Percentiles rank a stretch among this genome's conserved stretches.
phyloP scores from a whole-genome alignment of 2,797 vertebrate genomes.

The Ceyx erithaca region DNA sequence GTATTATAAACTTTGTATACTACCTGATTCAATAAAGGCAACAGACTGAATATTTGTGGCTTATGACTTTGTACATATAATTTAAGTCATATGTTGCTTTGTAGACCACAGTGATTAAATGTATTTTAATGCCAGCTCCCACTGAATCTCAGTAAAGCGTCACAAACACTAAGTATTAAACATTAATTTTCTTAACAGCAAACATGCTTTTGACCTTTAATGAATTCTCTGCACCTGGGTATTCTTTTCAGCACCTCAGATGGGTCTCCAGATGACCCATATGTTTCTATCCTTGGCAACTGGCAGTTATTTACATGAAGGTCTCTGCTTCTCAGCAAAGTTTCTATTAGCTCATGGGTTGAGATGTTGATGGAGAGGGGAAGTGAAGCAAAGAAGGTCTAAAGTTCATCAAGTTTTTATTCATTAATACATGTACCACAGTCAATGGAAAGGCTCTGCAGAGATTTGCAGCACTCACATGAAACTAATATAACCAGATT shows the following conservation, averaged over 20 bases:
- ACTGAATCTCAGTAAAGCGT: not conserved
- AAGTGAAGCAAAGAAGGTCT: not conserved
- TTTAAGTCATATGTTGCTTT: not conserved
- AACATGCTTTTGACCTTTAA: conserved; percentile 21
- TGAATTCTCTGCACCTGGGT: conserved; percentile 21
- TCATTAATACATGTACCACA: not conserved
- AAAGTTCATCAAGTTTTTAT: conserved; percentile 21
- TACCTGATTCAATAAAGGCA: not conserved
- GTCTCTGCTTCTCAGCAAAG: not conserved
- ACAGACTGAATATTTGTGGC: conserved; percentile 36
- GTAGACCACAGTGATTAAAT: conserved; percentile 23
- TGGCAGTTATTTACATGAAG: not conserved
- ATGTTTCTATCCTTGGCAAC: not conserved
- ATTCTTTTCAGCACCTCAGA: conserved; percentile 27
- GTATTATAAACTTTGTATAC: not conserved
- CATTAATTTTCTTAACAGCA: conserved; percentile 52
- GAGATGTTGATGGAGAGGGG: not conserved
- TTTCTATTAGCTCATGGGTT: not conserved
- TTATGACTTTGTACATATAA: conserved; percentile 25
- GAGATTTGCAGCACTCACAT: conserved; percentile 4
- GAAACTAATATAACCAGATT: conserved; percentile 30
- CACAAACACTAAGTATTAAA: conserved; percentile 22
- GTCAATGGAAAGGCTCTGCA: conserved; percentile 8
- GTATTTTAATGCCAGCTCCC: conserved; percentile 44
- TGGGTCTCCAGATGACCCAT: not conserved